Evolutionary conservation across 2,113 vertebrate species (phyloP), one percentile per base, ranked within the genome.

Genomic region (Chamaea fasciata): DNA sequence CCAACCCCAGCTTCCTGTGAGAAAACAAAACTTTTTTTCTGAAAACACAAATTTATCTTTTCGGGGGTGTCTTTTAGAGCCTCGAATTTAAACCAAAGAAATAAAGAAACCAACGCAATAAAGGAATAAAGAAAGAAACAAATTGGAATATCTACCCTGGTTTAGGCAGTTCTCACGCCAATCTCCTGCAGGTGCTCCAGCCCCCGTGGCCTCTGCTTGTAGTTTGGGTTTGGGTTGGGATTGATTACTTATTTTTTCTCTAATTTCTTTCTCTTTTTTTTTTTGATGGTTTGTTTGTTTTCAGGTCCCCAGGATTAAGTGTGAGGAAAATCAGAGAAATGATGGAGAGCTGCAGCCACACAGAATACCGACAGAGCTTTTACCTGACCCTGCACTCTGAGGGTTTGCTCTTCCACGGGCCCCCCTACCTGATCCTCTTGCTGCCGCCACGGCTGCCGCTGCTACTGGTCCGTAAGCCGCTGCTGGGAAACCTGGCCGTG

Each of bases 391-490:
- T 98, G 98, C 98, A 98, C 98, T 99, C 98, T 98, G 98, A 98
- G 98, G 98, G 98, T 99, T 99, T 98, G 98, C 98, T 98, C 98
- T 98, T 99, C 98, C 98, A 95, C 97, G 98, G 98, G 98, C 98
- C 98, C 98, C 98, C 99, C 99, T 99, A 99, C 99, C 99, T 99
- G 99, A 99, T 98, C 99, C 99, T 98, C 99, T 98, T 17, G 99
- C 99, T 67, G 99, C 99, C 1, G 99, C 99, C 98, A 99, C 98
- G 3, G 99, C 99, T 8, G 99, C 99, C 1, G 99, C 99, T 7
- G 99, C 98, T 98, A 99, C 99, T 96, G 99, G 99, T 98, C 99
- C 99, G 10, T 99, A 99, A 74, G 99, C 99, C 17, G 99, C 99
- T 93, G 99, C 98, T 23, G 99, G 99, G 87, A 99, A 99, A 98